A percentile compares a stretch with the other conserved stretches of the same genome.
Evolutionary conservation across 2,113 vertebrate genomes (phyloP).

Genomic region (Hemiscyllium ocellatum): DNA sequence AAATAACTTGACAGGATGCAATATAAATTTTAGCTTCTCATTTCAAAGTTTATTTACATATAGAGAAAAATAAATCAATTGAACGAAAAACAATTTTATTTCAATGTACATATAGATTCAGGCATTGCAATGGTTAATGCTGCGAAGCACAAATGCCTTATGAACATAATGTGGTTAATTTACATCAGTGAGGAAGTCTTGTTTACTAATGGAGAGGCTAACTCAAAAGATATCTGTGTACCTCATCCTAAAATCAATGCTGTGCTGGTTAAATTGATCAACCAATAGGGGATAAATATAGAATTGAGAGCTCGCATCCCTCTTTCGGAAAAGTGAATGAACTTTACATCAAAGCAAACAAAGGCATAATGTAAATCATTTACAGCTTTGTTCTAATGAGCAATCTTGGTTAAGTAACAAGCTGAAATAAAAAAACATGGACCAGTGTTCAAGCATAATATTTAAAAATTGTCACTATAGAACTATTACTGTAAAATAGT

Average conservation of each 20-base stretch:
- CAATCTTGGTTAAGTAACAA: background rate
- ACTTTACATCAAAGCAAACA: constrained; percentile 12
- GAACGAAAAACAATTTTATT: background rate
- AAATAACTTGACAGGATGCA: background rate
- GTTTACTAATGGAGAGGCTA: background rate
- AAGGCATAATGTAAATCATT: constrained; percentile 29
- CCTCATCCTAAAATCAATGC: constrained; percentile 32
- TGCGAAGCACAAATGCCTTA: background rate
- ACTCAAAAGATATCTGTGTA: constrained; percentile 27
- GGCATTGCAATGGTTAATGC: no score
- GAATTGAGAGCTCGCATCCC: constrained; percentile 29
- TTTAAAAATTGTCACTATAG: background rate
- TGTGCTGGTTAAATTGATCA: constrained; percentile 36
- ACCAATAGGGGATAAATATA: constrained; percentile 25
- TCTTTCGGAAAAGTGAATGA: constrained; percentile 34
- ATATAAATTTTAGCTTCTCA: background rate
- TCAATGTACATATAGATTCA: background rate
- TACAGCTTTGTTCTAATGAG: background rate
- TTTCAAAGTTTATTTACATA: background rate
- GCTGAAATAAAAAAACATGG: constrained; percentile 1
- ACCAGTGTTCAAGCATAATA: background rate
- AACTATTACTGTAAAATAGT: background rate
- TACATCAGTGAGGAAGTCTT: background rate
- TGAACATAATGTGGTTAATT: background rate
- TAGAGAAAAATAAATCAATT: background rate